Percentiles rank a stretch among this genome's conserved stretches.
These are phyloP conservation scores for Amphibalanus amphitrite DNA, from an alignment of 1,140 invertebrate genomes.

Conservation along the genomic window DNA sequence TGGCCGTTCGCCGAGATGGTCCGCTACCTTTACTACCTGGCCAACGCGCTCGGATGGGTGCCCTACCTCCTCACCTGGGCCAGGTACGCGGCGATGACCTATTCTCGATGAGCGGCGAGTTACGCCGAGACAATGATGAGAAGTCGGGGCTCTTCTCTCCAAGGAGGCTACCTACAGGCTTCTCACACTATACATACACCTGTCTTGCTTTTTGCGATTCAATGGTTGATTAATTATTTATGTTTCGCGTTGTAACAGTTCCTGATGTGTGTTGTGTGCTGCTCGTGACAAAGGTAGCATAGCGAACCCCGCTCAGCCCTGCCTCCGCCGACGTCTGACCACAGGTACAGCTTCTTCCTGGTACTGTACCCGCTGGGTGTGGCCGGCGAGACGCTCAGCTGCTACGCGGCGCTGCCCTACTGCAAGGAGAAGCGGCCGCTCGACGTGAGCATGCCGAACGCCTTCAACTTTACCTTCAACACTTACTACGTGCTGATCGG, in stretches of 20 bases:
- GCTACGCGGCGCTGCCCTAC: conserved; percentile 55
- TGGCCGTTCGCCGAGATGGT: conserved; percentile 93
- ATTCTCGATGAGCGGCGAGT: too few relatives aligned
- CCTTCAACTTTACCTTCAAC: conserved; percentile 67
- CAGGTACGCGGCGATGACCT: conserved; percentile 23
- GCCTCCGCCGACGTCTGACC: too few relatives aligned
- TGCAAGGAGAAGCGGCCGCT: conserved; percentile 44
- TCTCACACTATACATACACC: too few relatives aligned
- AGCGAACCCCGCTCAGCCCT: too few relatives aligned
- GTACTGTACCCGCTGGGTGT: conserved; percentile 82
- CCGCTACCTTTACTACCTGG: conserved; percentile 76
- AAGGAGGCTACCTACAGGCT: too few relatives aligned
- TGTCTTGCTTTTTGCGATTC: too few relatives aligned
- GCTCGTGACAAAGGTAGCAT: too few relatives aligned
- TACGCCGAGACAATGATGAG: too few relatives aligned
- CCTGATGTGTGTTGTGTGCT: too few relatives aligned
- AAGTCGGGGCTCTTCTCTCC: too few relatives aligned
- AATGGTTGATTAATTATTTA: too few relatives aligned
- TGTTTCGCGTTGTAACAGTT: too few relatives aligned
- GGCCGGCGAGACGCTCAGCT: conserved; percentile 75
- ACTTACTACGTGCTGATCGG: conserved; percentile 59
- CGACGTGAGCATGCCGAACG: conserved; percentile 62
- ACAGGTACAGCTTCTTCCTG: conserved; percentile 83
- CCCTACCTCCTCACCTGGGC: conserved; percentile 48
- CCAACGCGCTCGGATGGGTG: conserved; percentile 51